phyloP scores from a whole-genome alignment of 1,140 invertebrate genomes.

The Papilio aristodemus region DNA sequence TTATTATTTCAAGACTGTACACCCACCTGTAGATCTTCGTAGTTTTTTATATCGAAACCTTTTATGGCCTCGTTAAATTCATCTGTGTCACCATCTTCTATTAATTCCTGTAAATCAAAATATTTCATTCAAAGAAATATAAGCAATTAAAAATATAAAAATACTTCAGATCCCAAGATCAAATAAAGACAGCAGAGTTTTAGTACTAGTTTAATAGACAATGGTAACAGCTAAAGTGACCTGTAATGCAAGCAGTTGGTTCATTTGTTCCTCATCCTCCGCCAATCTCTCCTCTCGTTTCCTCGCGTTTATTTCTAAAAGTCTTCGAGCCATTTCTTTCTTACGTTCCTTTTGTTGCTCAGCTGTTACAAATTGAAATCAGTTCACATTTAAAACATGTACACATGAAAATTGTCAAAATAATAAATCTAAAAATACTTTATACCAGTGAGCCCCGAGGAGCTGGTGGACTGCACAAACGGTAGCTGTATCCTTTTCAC shows the following conservation, averaged over 20 bases:
- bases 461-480: constrained; percentile 81
- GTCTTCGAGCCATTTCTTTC: constrained; percentile 88
- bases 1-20: constrained; percentile 3
- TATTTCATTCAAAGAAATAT: no score
- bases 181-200: no score
- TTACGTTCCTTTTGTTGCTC: constrained; percentile 94
- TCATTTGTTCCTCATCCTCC: constrained; percentile 93
- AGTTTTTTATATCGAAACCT: constrained; percentile 82
- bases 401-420: no score
- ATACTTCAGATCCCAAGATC: no score
- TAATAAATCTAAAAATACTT: no score
- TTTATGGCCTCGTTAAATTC: constrained; percentile 86
- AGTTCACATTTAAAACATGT: no score
- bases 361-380: constrained; percentile 63
- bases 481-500: constrained; percentile 93
- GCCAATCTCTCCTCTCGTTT: constrained; percentile 91
- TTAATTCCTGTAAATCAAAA: constrained; percentile 74
- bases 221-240: constrained; percentile 69
- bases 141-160: not conserved
- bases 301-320: constrained; percentile 92
- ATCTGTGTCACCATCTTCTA: constrained; percentile 89
- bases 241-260: constrained; percentile 88
- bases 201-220: not conserved
- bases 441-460: constrained; percentile 63
- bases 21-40: constrained; percentile 79